Base-by-base conservation (phyloP, 2,888 invertebrate species). In the Lithophane leautieri region DNA sequence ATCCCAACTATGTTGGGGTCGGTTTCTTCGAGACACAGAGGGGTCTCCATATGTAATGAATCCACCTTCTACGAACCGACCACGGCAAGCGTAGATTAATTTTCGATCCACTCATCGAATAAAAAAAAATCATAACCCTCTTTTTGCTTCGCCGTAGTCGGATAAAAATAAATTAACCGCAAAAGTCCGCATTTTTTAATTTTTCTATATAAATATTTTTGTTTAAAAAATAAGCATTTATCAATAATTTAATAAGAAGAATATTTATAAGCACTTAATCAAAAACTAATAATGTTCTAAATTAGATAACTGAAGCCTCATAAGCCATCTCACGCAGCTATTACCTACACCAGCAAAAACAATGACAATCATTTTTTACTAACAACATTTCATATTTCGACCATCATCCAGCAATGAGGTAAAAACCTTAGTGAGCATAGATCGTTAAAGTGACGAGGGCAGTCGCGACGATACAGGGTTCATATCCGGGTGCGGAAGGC, bases 401-500 rank as follows among this genome's bases (percentile, higher is more conserved):
- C 22, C 65, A 47, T 50, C 67, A 40, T 60, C 54, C 34, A 63
- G 78, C 60, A 82, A 75, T 83, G 82, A 86, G 80, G 78, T 84
- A 81, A 83, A 82, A 88, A 86, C 87, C 85, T 86, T 85, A 83
- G 83, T 78, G 77, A 82, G 81, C 80, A 76, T 82, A 83, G 80
- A 84, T 88, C 89, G 84, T 89, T 88, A 88, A 85, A 80, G 84
- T 86, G 87, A 89, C 86, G 85, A 81, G 81, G 90, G 88, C 83
- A 85, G 87, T 87, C 89, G 88, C 88, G 90, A 90, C 91, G 91
- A 92, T 93, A 93, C 93, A 93, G 87, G 89, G 86, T 86, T 92
- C 89, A 92, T 93, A 92, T 92, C 93, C 93, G 92, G 90, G 73
- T 74, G 77, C 87, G 89, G 89, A 91, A 89, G 84, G 73, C 83